These are phyloP conservation scores for Seira sanloemensis DNA, from an alignment of 2,888 invertebrate genomes.

Conservation along the genomic window DNA sequence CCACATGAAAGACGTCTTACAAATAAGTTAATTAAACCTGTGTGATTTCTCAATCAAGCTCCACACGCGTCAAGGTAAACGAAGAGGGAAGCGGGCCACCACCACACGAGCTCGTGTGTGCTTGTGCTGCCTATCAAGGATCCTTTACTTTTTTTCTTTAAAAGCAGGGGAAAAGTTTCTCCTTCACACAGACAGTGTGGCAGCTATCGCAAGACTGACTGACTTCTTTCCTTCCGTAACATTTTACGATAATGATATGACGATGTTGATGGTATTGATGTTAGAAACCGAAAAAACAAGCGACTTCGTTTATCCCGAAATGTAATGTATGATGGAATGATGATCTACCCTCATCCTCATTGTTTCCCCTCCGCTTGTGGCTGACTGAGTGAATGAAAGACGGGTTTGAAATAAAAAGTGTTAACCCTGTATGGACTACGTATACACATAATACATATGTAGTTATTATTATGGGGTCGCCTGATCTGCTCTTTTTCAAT, in stretches of 20 bases:
- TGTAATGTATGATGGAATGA: not conserved
- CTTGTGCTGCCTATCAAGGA: too few species aligned
- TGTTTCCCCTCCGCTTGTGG: not conserved
- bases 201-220: conserved; percentile 55
- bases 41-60: not conserved
- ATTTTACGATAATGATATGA: conserved; percentile 10
- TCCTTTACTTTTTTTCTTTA: too few species aligned
- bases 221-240: conserved; percentile 26
- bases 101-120: too few species aligned
- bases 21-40: too few species aligned
- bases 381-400: not conserved
- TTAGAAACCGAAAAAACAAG: conserved; percentile 3
- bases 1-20: too few species aligned
- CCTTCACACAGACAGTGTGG: conserved; percentile 44
- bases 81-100: too few species aligned
- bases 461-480: conserved; percentile 45
- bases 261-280: conserved; percentile 35
- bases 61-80: too few species aligned
- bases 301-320: not conserved
- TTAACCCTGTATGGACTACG: not conserved
- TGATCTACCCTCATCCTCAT: conserved; percentile 1
- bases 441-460: conserved; percentile 19
- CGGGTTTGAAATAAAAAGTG: not conserved
- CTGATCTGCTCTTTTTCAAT: conserved; percentile 42
- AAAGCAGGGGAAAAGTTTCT: not conserved